These are phyloP conservation scores for Epirrhoe alternata DNA, from an alignment of 2,888 invertebrate genomes.

Conservation along the genomic window DNA sequence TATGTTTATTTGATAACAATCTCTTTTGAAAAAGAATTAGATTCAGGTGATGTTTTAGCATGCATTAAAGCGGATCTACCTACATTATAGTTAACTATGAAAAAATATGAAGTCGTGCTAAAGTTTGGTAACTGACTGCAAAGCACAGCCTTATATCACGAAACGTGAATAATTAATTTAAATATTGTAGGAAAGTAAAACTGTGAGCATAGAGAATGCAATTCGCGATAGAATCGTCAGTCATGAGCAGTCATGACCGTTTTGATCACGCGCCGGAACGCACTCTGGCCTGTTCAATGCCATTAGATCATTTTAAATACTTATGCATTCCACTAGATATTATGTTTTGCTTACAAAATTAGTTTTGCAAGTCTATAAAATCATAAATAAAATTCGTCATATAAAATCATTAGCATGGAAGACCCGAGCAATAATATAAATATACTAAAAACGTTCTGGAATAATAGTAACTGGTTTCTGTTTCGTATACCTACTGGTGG, in stretches of 20 bases:
- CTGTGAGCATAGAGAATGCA: slow-evolving; percentile 47
- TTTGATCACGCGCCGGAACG: slow-evolving; percentile 61
- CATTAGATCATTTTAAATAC: slow-evolving; percentile 42
- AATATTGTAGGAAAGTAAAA: slow-evolving; percentile 41
- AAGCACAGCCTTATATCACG: slow-evolving; percentile 6
- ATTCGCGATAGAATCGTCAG: slow-evolving; percentile 47
- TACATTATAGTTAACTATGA: too few relatives aligned
- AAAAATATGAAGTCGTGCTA: not conserved
- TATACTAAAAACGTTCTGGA: not conserved
- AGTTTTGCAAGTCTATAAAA: not conserved
- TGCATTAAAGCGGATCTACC: too few relatives aligned
- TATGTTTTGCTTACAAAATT: not conserved
- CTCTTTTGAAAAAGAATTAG: not conserved
- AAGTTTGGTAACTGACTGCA: not conserved
- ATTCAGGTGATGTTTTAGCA: not conserved
- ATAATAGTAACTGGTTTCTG: too few relatives aligned
- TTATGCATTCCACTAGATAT: slow-evolving; percentile 11
- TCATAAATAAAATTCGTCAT: too few relatives aligned
- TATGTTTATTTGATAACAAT: not conserved
- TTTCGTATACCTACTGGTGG: not conserved
- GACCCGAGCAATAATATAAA: not conserved
- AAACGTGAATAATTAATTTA: slow-evolving; percentile 34
- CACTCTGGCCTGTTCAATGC: slow-evolving; percentile 57
- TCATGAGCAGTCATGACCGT: slow-evolving; percentile 59
- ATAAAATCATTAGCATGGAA: too few relatives aligned